Evolutionary conservation across 1,140 invertebrate species (phyloP).

Genomic region (Proctacanthus coquilletti): DNA sequence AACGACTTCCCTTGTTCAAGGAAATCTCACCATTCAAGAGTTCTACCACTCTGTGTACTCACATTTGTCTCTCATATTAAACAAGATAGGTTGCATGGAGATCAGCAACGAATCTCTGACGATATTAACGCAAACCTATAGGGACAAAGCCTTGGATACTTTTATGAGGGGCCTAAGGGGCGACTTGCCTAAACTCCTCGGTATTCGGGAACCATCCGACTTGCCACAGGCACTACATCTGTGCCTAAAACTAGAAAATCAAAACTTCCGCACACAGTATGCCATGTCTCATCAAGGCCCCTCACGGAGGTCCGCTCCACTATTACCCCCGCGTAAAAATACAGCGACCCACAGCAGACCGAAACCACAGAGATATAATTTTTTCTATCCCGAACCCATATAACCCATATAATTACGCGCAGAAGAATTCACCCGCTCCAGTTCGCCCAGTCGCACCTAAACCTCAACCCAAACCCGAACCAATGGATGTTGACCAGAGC

Average conservation of each 20-base stretch:
- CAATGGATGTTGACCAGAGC: no score
- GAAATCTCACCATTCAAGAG: constrained; percentile 6
- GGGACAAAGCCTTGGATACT: constrained; percentile 7
- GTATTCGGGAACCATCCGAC: constrained; percentile 5
- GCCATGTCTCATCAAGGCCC: no score
- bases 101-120: constrained; percentile 2
- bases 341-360: no score
- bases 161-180: constrained; percentile 8
- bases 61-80: constrained; percentile 5
- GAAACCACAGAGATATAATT: no score
- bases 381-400: no score
- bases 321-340: no score
- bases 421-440: no score
- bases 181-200: constrained; percentile 6
- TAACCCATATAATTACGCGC: no score
- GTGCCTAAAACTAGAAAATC: background rate
- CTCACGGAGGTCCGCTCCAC: no score
- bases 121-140: constrained; percentile 4
- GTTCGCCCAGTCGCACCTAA: no score
- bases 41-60: constrained; percentile 8
- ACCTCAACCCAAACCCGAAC: no score
- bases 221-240: constrained; percentile 2
- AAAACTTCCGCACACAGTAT: background rate
- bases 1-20: constrained; percentile 7
- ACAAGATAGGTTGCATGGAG: constrained; percentile 3